phyloP scores from a whole-genome alignment of 2,888 invertebrate genomes.

The Rhodophaea formosa region DNA sequence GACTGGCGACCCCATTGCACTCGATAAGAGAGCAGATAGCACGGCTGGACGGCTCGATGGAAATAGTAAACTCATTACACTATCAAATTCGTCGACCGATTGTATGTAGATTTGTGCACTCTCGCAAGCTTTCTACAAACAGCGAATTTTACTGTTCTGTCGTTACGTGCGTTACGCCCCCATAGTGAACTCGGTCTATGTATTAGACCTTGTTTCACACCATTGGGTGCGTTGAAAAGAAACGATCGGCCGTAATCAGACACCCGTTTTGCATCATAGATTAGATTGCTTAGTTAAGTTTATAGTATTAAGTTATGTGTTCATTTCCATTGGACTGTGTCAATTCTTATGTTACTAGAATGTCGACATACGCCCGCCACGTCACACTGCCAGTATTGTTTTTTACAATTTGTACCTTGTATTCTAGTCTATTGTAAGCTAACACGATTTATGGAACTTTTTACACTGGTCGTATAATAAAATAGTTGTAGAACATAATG shows the following conservation, averaged over 20 bases:
- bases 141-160: constrained; percentile 17
- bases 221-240: constrained; percentile 53
- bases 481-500: constrained; percentile 71
- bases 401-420: constrained; percentile 49
- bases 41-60: constrained; percentile 31
- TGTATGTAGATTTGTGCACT: constrained; percentile 49
- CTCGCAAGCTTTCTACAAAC: constrained; percentile 29
- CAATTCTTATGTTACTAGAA: constrained; percentile 85
- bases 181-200: constrained; percentile 73
- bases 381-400: constrained; percentile 66
- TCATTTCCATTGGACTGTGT: constrained; percentile 82
- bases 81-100: constrained; percentile 42
- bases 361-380: constrained; percentile 81
- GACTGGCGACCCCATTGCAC: constrained; percentile 29
- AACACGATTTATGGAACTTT: constrained; percentile 69
- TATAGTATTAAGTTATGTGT: constrained; percentile 55
- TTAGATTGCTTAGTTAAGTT: constrained; percentile 55
- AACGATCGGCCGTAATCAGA: constrained; percentile 45
- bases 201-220: constrained; percentile 72
- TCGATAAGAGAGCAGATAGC: constrained; percentile 38
- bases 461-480: constrained; percentile 72
- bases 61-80: constrained; percentile 35
- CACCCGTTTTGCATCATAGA: constrained; percentile 65
- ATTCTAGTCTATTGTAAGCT: constrained; percentile 44
- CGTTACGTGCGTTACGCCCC: constrained; percentile 47